Percentiles rank a stretch among this genome's conserved stretches.
phyloP scores from a whole-genome alignment of 2,113 vertebrate species.

The Platysteira castanea region DNA sequence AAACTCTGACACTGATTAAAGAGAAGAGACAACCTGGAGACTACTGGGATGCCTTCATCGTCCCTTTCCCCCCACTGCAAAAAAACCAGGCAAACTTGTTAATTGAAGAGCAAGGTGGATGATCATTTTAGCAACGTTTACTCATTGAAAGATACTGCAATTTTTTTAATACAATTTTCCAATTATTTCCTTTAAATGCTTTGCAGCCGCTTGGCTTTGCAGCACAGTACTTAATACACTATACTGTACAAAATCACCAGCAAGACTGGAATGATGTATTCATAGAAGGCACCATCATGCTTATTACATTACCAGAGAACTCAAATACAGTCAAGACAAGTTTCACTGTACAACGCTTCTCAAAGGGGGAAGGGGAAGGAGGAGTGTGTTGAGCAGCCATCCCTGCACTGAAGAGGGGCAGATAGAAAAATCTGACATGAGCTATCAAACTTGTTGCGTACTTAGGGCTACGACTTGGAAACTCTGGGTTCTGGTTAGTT shows the following conservation, averaged over 20 bases:
- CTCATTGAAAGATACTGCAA: constrained; percentile 86
- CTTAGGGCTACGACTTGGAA: constrained; percentile 68
- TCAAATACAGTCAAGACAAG: constrained; percentile 85
- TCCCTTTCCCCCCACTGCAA: constrained; percentile 63
- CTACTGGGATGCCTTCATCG: constrained; percentile 45
- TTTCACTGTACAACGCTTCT: constrained; percentile 88
- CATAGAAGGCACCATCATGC: constrained; percentile 97
- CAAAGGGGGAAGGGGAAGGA: constrained; percentile 56
- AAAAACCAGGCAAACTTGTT: constrained; percentile 52
- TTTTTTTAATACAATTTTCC: constrained; percentile 74
- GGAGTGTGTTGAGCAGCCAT: constrained; percentile 75
- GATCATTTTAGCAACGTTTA: constrained; percentile 72
- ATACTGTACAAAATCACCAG: constrained; percentile 83
- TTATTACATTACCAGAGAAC: constrained; percentile 83
- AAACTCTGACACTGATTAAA: neutral
- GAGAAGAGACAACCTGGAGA: constrained; percentile 50
- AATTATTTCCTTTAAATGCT: constrained; percentile 72
- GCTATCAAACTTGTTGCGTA: constrained; percentile 55
- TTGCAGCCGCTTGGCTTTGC: constrained; percentile 78
- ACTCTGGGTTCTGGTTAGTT: constrained; percentile 80
- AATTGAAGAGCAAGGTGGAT: constrained; percentile 75
- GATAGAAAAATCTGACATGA: constrained; percentile 68
- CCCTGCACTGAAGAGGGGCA: constrained; percentile 77
- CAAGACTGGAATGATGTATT: constrained; percentile 91
- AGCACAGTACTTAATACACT: constrained; percentile 79